These are phyloP conservation scores for Drosophila tripunctata DNA, from an alignment of 2,888 invertebrate genomes.

Conservation along the genomic window DNA sequence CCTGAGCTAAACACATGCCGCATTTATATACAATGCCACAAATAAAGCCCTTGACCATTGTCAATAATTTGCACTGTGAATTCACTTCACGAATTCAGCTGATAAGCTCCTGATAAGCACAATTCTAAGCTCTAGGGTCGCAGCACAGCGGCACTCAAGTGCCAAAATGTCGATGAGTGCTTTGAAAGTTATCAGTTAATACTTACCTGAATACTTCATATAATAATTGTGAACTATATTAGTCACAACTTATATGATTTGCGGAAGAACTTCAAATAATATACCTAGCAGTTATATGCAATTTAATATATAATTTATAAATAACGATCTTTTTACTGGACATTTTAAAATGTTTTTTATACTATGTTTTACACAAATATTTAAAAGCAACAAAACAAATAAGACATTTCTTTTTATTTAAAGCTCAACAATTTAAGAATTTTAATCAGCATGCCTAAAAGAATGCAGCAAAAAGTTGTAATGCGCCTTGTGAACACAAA, in stretches of 20 bases:
- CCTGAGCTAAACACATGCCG: not conserved
- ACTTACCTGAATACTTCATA: not conserved
- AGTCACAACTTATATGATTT: not conserved
- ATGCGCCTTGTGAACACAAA: too few species aligned
- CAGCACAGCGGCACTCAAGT: conserved; percentile 1
- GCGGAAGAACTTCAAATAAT: not conserved
- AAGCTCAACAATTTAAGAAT: too few species aligned
- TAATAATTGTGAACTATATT: not conserved
- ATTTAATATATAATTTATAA: too few species aligned
- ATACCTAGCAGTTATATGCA: too few species aligned
- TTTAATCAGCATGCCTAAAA: too few species aligned
- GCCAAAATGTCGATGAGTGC: conserved; percentile 1
- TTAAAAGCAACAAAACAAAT: too few species aligned
- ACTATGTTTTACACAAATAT: too few species aligned
- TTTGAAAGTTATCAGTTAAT: not conserved
- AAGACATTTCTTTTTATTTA: too few species aligned
- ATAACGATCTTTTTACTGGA: too few species aligned
- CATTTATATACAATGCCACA: conserved; percentile 41
- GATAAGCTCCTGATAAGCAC: conserved; percentile 41
- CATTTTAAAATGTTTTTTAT: too few species aligned
- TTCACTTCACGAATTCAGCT: conserved; percentile 31
- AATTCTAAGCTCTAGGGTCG: not conserved
- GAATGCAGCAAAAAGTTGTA: too few species aligned
- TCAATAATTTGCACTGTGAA: conserved; percentile 25
- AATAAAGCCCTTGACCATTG: conserved; percentile 45